Evolutionary conservation across 2,888 invertebrate species (phyloP).

Genomic region (Therioaphis trifolii): DNA sequence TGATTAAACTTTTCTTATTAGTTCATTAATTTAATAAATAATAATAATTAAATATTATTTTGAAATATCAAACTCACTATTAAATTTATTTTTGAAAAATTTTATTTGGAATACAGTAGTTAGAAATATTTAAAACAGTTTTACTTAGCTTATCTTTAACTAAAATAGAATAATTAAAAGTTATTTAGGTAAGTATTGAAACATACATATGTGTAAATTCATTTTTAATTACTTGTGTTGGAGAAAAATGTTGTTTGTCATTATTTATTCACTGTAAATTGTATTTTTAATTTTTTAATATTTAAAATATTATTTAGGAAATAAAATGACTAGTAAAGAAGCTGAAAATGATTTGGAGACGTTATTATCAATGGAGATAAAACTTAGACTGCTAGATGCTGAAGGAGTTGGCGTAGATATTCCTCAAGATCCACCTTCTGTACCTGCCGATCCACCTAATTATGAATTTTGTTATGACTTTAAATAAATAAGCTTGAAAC

Average conservation of each 20-base stretch:
- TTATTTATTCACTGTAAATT: not conserved
- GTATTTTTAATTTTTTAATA: slow-evolving; percentile 10
- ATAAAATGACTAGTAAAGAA: slow-evolving; percentile 89
- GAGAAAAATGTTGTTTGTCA: too few species aligned
- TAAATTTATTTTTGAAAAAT: too few species aligned
- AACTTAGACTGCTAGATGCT: slow-evolving; percentile 89
- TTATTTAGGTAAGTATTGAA: too few species aligned
- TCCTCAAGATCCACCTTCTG: slow-evolving; percentile 90
- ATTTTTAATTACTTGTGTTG: too few species aligned
- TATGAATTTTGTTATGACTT: slow-evolving; percentile 85
- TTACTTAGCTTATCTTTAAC: too few species aligned
- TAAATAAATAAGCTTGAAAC: slow-evolving; percentile 70
- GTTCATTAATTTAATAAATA: too few species aligned
- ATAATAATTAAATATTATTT: too few species aligned
- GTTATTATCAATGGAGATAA: slow-evolving; percentile 94
- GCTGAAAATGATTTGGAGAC: slow-evolving; percentile 91
- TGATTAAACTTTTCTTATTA: too few species aligned
- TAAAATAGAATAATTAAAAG: too few species aligned
- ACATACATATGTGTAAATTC: not conserved
- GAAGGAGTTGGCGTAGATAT: slow-evolving; percentile 93
- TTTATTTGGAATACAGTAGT: not conserved
- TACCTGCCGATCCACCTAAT: slow-evolving; percentile 92
- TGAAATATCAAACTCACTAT: too few species aligned
- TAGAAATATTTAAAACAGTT: not conserved
- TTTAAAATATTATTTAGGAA: slow-evolving; percentile 70